A percentile compares a stretch with the other conserved stretches of the same genome.
Conservation (phyloP, 1,140 invertebrate species). For the Pachypsylla venusta region DNA sequence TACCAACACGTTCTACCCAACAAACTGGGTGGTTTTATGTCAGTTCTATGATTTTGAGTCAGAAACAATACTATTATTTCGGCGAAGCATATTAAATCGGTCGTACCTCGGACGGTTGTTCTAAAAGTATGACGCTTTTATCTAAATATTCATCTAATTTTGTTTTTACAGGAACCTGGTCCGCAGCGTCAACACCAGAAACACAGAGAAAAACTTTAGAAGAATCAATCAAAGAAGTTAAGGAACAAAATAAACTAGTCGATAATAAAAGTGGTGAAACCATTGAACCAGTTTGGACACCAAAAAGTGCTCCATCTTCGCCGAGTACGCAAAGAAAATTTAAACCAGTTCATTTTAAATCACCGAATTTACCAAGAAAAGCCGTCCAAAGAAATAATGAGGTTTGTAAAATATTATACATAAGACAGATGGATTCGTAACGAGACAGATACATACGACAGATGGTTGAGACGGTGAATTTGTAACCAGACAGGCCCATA, state of each 20-base stretch:
- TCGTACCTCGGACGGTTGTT: slow-evolving; percentile 13
- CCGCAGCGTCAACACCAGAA: slow-evolving; percentile 28
- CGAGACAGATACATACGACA: neutral
- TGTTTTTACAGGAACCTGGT: slow-evolving; percentile 32
- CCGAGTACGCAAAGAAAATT: slow-evolving; percentile 50
- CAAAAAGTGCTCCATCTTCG: slow-evolving; percentile 45
- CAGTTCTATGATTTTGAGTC: no score
- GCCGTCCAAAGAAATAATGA: slow-evolving; percentile 18
- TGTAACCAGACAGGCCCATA: neutral
- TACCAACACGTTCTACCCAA: no score
- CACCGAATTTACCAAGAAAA: slow-evolving; percentile 43
- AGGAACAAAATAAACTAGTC: slow-evolving; percentile 12
- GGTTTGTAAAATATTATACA: neutral
- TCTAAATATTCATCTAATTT: neutral
- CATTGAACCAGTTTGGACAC: slow-evolving; percentile 55
- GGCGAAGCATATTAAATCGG: no score
- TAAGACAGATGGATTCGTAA: neutral
- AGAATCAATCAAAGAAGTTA: slow-evolving; percentile 6
- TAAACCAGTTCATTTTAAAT: slow-evolving; percentile 59
- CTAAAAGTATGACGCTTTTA: slow-evolving; percentile 9
- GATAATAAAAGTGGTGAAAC: slow-evolving; percentile 25
- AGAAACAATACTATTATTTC: no score
- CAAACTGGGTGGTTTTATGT: no score
- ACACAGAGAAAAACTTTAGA: slow-evolving; percentile 20
- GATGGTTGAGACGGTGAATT: neutral